Conservation (phyloP, 2,113 vertebrate genomes). For the Sylvilagus bachmani region DNA sequence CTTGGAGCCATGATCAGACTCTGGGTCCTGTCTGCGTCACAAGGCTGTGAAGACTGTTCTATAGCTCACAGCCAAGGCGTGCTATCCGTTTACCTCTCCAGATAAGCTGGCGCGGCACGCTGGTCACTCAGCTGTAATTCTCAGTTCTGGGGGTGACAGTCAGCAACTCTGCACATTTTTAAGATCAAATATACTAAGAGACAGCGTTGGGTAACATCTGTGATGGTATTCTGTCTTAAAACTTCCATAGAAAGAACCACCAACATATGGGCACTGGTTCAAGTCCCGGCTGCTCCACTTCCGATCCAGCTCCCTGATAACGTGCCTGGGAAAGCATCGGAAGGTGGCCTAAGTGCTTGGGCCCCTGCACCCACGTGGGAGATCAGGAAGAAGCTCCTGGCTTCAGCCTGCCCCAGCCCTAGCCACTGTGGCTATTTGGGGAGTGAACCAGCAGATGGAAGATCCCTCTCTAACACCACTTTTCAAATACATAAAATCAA, state of each 20-base stretch:
- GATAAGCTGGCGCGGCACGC: background rate
- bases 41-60: background rate
- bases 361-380: too few relatives aligned
- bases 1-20: background rate
- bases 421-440: too few relatives aligned
- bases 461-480: too few relatives aligned
- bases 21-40: background rate
- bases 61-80: background rate
- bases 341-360: too few relatives aligned
- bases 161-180: conserved; percentile 70
- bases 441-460: too few relatives aligned
- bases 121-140: conserved; percentile 33
- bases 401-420: too few relatives aligned
- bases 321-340: too few relatives aligned
- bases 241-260: conserved; percentile 77
- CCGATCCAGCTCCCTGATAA: too few relatives aligned
- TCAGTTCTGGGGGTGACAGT: conserved; percentile 4
- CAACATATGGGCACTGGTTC: too few relatives aligned
- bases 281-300: too few relatives aligned
- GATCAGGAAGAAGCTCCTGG: too few relatives aligned
- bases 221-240: conserved; percentile 34
- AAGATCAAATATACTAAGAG: conserved; percentile 67
- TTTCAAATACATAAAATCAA: too few relatives aligned
- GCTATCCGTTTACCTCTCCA: background rate
- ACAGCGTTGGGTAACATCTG: background rate